These are phyloP conservation scores for Microplitis mediator DNA, from an alignment of 1,140 invertebrate species.

Conservation along the genomic window DNA sequence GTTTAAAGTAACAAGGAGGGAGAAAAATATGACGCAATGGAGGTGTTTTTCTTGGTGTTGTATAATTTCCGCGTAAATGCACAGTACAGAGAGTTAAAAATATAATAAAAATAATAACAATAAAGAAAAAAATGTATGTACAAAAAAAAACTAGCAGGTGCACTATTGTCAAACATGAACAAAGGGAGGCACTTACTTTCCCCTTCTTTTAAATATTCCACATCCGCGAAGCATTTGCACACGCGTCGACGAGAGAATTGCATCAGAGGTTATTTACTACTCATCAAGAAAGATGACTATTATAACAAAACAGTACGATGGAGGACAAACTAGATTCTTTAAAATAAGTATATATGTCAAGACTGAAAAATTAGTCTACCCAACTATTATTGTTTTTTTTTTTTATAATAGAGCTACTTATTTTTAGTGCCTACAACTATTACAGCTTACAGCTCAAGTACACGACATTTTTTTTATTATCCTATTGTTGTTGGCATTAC, in stretches of 20 bases:
- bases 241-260: conserved; percentile 16
- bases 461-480: too few species aligned
- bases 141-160: conserved; percentile 12
- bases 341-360: background rate
- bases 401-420: background rate
- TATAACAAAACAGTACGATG: background rate
- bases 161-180: conserved; percentile 27
- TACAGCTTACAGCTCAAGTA: conserved; percentile 8
- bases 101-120: background rate
- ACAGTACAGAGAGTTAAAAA: background rate
- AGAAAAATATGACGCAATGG: background rate
- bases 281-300: conserved; percentile 28
- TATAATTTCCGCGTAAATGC: conserved; percentile 9
- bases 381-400: conserved; percentile 5
- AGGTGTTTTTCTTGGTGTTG: conserved; percentile 22
- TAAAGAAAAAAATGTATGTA: conserved; percentile 8
- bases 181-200: conserved; percentile 16
- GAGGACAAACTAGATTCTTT: background rate
- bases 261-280: conserved; percentile 26
- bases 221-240: background rate
- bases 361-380: background rate
- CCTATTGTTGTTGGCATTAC: too few species aligned
- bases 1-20: too few species aligned
- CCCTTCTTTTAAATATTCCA: background rate
- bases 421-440: background rate